Base-by-base conservation (phyloP, 1,140 invertebrate species). In the Aphelinus atriplicis region DNA sequence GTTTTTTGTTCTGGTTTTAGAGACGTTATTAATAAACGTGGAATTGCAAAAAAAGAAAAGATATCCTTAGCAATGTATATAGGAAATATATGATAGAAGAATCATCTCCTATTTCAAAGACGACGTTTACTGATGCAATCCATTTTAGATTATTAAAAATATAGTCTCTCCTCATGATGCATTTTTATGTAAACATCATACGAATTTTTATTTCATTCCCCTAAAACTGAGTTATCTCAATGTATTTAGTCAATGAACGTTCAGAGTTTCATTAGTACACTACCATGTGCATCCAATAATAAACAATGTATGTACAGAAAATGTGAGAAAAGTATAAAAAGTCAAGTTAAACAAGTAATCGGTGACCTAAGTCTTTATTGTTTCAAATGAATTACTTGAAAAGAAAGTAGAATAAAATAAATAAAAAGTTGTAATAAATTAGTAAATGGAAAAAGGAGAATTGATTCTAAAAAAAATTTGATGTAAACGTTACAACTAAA, bases 11-110 rank as follows among this genome's bases (percentile, higher is more conserved):
- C 82, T n/a, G 78, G 79, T 46, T 77, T 77, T 75, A 81, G 77
- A 43, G 80, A 83, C 72, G 61, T 55, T 42, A 79, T 83, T 51
- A 78, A 77, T 58, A 77, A 67, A 68, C 76, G 77, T 56, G 77
- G 78, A 70, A 66, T 77, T 43, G 78, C 75, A 56, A 80, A 73
- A 53, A 66, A 78, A 73, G 80, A 79, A 77, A 71, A 75, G 74
- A 78, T 65, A 75, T 72, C 9, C n/a, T 82, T 42, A 76, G 77
- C 2, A 77, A 78, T 70, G 76, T 82, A 46, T 78, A 78, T 58
- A 66, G 57, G 76, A 78, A 72, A 47, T 72, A 64, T 68, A 45
- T 26, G 4, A 6, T 48, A 69, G 58, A 61, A 71, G 53, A 62
- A 43, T 4, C 56, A 60, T 42, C 64, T 1, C 68, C 72, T 63